Evolutionary conservation across 2,113 vertebrate species (phyloP).

Genomic region (Centropristis striata): DNA sequence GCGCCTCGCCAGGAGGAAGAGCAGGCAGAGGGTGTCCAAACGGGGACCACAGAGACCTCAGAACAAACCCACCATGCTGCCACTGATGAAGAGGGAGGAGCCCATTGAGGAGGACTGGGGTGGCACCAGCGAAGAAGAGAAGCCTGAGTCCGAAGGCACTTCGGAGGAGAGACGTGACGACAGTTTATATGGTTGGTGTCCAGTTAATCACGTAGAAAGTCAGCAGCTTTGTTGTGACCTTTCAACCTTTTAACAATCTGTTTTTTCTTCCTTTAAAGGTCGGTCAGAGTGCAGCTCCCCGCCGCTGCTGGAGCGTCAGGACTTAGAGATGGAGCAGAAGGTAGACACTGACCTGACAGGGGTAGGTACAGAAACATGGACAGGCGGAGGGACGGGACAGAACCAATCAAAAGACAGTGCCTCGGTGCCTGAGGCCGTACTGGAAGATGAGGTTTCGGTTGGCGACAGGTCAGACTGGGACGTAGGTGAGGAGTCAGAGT

Average conservation of each 20-base stretch:
- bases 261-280: slow-evolving; percentile 41
- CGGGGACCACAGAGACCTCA: background rate
- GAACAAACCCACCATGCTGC: slow-evolving; percentile 31
- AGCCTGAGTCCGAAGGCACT: slow-evolving; percentile 62
- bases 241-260: background rate
- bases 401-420: slow-evolving; percentile 53
- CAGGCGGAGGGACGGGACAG: slow-evolving; percentile 76
- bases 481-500: slow-evolving; percentile 32
- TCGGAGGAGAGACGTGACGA: slow-evolving; percentile 57
- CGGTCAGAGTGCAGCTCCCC: slow-evolving; percentile 79
- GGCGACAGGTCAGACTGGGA: slow-evolving; percentile 25
- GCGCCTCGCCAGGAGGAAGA: slow-evolving; percentile 71
- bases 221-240: background rate
- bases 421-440: slow-evolving; percentile 2
- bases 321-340: slow-evolving; percentile 67
- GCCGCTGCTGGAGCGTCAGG: slow-evolving; percentile 65
- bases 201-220: background rate
- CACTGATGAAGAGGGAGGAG: slow-evolving; percentile 51
- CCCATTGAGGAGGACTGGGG: slow-evolving; percentile 64
- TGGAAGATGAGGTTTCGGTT: slow-evolving; percentile 23
- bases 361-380: slow-evolving; percentile 31
- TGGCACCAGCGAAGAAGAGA: slow-evolving; percentile 68
- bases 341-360: slow-evolving; percentile 3
- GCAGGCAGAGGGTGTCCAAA: slow-evolving; percentile 58
- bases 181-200: slow-evolving; percentile 74